Percentiles rank a stretch among this genome's conserved stretches.
These are phyloP conservation scores for Poeciliopsis retropinna DNA, from an alignment of 2,113 vertebrate species.

Conservation along the genomic window DNA sequence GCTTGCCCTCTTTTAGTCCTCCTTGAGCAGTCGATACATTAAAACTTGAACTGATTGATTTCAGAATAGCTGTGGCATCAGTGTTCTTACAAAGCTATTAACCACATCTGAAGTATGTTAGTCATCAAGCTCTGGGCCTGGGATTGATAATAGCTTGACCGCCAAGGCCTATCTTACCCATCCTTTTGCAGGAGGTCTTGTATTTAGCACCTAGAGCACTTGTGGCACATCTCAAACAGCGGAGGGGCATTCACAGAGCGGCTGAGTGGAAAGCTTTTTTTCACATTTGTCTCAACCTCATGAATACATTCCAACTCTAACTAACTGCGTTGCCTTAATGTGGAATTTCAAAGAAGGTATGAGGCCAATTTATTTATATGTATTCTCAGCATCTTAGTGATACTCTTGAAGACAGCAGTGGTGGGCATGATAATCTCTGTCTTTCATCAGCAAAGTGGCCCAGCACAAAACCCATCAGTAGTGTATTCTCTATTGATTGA, in stretches of 20 bases:
- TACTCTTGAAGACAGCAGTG: slow-evolving; percentile 75
- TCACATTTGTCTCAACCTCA: slow-evolving; percentile 73
- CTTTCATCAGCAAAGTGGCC: slow-evolving; percentile 83
- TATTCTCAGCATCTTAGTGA: slow-evolving; percentile 74
- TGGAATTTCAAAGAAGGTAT: slow-evolving; percentile 78
- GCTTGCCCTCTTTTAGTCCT: slow-evolving; percentile 70
- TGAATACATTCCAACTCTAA: slow-evolving; percentile 83
- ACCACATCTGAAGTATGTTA: slow-evolving; percentile 81
- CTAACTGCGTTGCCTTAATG: slow-evolving; percentile 81
- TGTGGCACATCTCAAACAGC: slow-evolving; percentile 79
- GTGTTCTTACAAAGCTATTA: slow-evolving; percentile 75
- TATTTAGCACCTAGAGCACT: slow-evolving; percentile 77
- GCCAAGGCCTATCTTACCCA: slow-evolving; percentile 79
- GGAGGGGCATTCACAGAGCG: slow-evolving; percentile 79
- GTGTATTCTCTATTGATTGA: slow-evolving; percentile 82
- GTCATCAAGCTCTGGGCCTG: slow-evolving; percentile 80
- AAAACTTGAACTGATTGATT: slow-evolving; percentile 86
- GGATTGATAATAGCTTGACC: slow-evolving; percentile 85
- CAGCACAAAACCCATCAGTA: slow-evolving; percentile 76
- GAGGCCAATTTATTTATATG: slow-evolving; percentile 83
- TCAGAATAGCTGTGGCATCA: slow-evolving; percentile 76
- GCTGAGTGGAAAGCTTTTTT: slow-evolving; percentile 79
- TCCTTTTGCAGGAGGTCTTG: slow-evolving; percentile 82
- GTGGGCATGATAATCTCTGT: slow-evolving; percentile 76
- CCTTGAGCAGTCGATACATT: slow-evolving; percentile 82